Conservation (phyloP, 2,888 invertebrate species). For the Sesia apiformis region DNA sequence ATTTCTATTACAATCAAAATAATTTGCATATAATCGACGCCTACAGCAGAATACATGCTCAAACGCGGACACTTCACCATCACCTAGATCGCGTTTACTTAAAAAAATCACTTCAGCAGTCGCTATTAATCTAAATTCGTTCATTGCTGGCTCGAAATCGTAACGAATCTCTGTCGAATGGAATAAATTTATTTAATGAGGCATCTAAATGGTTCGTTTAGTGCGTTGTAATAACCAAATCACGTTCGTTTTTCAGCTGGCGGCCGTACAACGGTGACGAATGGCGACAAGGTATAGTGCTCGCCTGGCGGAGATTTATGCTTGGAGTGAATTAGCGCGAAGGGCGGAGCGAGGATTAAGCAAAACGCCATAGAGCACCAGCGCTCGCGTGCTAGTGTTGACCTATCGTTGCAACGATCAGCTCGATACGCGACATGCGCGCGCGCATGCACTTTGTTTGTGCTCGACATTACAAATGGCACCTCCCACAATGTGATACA, state of each 20-base stretch:
- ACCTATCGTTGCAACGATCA: constrained; percentile 41
- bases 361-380: constrained; percentile 14
- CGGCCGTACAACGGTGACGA: constrained; percentile 40
- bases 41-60: constrained; percentile 4
- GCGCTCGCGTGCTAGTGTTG: constrained; percentile 30
- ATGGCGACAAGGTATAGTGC: constrained; percentile 37
- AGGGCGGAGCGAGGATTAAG: constrained; percentile 36
- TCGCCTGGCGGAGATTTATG: constrained; percentile 36
- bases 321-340: constrained; percentile 39
- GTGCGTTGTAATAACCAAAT: constrained; percentile 56
- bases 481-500: constrained; percentile 46
- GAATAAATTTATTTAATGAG: constrained; percentile 62
- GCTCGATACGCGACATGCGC: constrained; percentile 36
- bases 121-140: constrained; percentile 41
- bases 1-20: constrained; percentile 35
- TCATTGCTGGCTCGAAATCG: constrained; percentile 47
- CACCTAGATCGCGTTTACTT: background rate
- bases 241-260: constrained; percentile 58
- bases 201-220: constrained; percentile 51
- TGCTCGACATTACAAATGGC: constrained; percentile 42
- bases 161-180: constrained; percentile 55
- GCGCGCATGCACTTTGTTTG: constrained; percentile 33
- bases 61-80: background rate
- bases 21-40: constrained; percentile 40
- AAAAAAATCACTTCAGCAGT: background rate